Evolutionary conservation across 2,113 vertebrate species (phyloP).

Genomic region (Nibea coibor): DNA sequence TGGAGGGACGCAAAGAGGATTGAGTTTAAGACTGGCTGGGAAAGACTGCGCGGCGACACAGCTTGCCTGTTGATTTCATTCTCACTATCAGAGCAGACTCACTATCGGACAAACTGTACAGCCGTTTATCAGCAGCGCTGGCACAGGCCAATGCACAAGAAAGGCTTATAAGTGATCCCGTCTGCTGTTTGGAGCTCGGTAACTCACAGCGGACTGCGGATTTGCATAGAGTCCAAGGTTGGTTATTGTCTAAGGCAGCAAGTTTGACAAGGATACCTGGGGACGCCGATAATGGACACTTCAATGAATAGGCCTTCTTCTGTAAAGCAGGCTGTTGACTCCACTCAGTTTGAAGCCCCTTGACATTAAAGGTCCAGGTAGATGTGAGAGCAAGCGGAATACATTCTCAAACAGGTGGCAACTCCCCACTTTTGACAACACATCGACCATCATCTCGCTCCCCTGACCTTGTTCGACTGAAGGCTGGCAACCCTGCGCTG

Average conservation of each 20-base stretch:
- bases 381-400: slow-evolving; percentile 35
- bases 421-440: slow-evolving; percentile 58
- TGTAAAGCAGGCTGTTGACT: slow-evolving; percentile 56
- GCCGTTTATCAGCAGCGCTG: slow-evolving; percentile 63
- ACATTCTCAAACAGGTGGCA: slow-evolving; percentile 70
- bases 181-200: slow-evolving; percentile 25
- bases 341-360: slow-evolving; percentile 50
- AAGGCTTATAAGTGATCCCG: slow-evolving; percentile 42
- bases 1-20: slow-evolving; percentile 60
- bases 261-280: slow-evolving; percentile 59
- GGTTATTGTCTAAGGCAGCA: slow-evolving; percentile 53
- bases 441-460: slow-evolving; percentile 47
- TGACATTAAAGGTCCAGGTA: slow-evolving; percentile 29
- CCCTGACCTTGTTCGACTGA: slow-evolving; percentile 71
- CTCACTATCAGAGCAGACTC: slow-evolving; percentile 40
- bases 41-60: slow-evolving; percentile 32
- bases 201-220: slow-evolving; percentile 42
- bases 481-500: slow-evolving; percentile 59
- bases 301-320: slow-evolving; percentile 43
- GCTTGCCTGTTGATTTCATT: slow-evolving; percentile 58
- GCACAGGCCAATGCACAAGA: slow-evolving; percentile 42
- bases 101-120: slow-evolving; percentile 49
- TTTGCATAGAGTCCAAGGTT: slow-evolving; percentile 62
- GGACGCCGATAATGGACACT: slow-evolving; percentile 62
- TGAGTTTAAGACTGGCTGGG: slow-evolving; percentile 39